These are phyloP conservation scores for Tachyglossus aculeatus DNA, from an alignment of 2,797 vertebrate species.

Conservation along the genomic window DNA sequence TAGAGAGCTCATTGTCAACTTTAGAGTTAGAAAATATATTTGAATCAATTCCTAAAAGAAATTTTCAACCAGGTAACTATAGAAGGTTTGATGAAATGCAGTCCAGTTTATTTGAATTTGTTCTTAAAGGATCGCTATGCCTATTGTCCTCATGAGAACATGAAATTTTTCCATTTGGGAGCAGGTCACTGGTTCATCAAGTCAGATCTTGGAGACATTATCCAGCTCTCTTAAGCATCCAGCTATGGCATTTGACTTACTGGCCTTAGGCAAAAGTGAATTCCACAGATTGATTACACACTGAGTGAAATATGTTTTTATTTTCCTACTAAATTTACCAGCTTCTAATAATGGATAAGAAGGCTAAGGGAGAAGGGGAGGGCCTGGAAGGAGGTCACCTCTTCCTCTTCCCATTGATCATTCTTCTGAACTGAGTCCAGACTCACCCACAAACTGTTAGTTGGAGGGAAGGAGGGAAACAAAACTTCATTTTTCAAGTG, in stretches of 20 bases:
- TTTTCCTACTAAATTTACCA: conserved; percentile 8
- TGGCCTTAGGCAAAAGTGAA: conserved; percentile 24
- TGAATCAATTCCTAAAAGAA: conserved; percentile 18
- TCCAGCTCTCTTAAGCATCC: conserved; percentile 4
- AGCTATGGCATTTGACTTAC: conserved; percentile 1
- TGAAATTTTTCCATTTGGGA: conserved; percentile 35
- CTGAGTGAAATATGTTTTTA: conserved; percentile 36
- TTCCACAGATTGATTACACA: background rate
- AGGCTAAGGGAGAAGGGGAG: background rate
- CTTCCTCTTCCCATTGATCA: background rate
- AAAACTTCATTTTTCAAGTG: too few species aligned
- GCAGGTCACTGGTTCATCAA: conserved; percentile 33
- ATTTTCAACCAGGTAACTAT: conserved; percentile 33
- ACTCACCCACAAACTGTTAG: background rate
- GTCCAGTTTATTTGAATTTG: conserved; percentile 36
- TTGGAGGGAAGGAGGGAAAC: too few species aligned
- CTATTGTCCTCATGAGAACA: conserved; percentile 32
- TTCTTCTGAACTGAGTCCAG: background rate
- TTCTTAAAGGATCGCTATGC: conserved; percentile 39
- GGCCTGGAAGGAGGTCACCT: background rate
- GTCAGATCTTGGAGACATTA: conserved; percentile 11
- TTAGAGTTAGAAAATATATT: conserved; percentile 13
- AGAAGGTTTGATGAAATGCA: conserved; percentile 28
- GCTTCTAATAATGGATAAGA: background rate
- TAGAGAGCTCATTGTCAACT: conserved; percentile 7